A percentile compares a stretch with the other conserved stretches of the same genome.
Evolutionary conservation across 1,140 invertebrate genomes (phyloP).

Genomic region (Babylonia areolata): DNA sequence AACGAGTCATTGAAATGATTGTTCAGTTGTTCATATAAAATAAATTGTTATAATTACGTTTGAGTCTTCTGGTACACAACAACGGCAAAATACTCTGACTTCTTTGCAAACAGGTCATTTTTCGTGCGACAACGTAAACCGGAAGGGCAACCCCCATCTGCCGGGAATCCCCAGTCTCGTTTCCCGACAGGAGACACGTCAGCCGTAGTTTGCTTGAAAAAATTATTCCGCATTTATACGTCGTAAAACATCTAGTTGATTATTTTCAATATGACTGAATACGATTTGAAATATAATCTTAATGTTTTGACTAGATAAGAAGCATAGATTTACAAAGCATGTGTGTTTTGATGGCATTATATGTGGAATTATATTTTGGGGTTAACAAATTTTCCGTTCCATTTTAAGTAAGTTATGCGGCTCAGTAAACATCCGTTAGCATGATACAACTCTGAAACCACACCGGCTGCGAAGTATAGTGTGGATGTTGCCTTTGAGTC

Average conservation of each 20-base stretch:
- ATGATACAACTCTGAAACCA: not conserved
- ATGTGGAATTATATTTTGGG: not conserved
- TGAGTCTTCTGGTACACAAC: not conserved
- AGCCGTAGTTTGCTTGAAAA: not conserved
- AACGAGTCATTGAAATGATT: no score
- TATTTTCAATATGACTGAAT: no score
- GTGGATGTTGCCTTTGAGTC: not conserved
- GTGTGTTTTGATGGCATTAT: not conserved
- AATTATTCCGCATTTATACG: slow-evolving; percentile 1
- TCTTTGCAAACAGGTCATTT: slow-evolving; percentile 3
- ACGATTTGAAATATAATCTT: no score
- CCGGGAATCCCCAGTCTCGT: slow-evolving; percentile 19
- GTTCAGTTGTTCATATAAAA: no score
- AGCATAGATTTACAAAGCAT: not conserved
- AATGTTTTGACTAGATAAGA: no score
- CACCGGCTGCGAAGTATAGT: not conserved
- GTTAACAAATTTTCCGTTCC: not conserved
- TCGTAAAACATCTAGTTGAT: not conserved
- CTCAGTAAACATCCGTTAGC: slow-evolving; percentile 24
- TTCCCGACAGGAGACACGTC: slow-evolving; percentile 4
- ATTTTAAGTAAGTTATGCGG: not conserved
- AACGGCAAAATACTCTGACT: not conserved
- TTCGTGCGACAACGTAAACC: not conserved
- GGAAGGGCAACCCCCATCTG: slow-evolving; percentile 16
- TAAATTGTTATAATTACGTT: not conserved